These are phyloP conservation scores for Ctenodactylus gundi DNA, from an alignment of 2,113 vertebrate genomes.

Conservation along the genomic window DNA sequence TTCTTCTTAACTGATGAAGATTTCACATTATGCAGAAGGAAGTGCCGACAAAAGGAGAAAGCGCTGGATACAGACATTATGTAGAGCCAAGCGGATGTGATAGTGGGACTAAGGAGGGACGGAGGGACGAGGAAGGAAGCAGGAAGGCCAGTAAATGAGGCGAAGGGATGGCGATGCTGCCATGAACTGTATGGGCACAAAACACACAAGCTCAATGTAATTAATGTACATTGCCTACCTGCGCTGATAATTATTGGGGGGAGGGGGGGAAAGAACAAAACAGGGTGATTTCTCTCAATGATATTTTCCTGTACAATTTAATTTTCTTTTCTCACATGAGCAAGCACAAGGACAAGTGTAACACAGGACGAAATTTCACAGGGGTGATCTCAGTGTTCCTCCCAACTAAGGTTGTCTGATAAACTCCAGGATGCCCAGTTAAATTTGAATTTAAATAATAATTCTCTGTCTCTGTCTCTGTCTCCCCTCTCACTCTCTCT, in stretches of 20 bases:
- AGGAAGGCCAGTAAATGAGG: too few relatives aligned
- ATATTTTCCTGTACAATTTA: slow-evolving; percentile 11
- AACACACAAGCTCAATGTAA: too few relatives aligned
- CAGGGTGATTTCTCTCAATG: neutral
- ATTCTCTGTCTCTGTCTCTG: neutral
- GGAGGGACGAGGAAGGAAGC: too few relatives aligned
- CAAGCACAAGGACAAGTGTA: neutral
- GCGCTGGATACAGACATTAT: too few relatives aligned
- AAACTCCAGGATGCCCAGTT: neutral
- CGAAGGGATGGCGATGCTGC: too few relatives aligned
- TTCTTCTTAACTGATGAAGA: neutral
- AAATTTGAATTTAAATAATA: slow-evolving; percentile 13
- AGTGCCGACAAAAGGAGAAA: neutral
- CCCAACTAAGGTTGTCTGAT: neutral
- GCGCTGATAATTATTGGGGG: too few relatives aligned
- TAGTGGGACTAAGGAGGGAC: too few relatives aligned
- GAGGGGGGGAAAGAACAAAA: too few relatives aligned
- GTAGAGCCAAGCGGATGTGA: too few relatives aligned
- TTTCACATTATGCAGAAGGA: neutral
- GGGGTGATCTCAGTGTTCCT: neutral
- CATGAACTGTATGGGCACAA: too few relatives aligned
- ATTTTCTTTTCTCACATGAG: slow-evolving; percentile 13
- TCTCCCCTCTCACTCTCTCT: neutral
- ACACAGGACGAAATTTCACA: slow-evolving; percentile 26
- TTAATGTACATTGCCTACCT: too few relatives aligned